Base-by-base conservation (phyloP, 2,113 vertebrate genomes). In the Caretta caretta region DNA sequence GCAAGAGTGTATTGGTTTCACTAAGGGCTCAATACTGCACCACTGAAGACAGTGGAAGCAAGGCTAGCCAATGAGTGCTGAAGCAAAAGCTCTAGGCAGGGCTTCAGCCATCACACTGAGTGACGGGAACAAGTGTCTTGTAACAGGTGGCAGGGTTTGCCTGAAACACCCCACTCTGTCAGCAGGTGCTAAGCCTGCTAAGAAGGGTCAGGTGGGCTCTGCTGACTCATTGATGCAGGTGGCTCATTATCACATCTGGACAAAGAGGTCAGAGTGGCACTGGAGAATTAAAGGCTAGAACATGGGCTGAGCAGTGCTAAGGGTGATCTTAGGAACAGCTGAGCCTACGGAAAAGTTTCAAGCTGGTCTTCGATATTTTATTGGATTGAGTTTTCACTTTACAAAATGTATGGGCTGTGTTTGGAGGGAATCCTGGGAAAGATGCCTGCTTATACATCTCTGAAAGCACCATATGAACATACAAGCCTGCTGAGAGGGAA, bases 101-200 rank as follows among this genome's bases (percentile, higher is more conserved):
- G 42, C 27, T 57, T 76, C 22, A 46, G n/a, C 10, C 72, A 25
- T 38, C 17, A 42, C 54, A 8, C 29, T 69, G 42, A 83, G 13
- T 31, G 46, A 48, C 8, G 42, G 24, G 87, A 92, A 53, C 13
- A 59, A 83, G 25, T 31, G 27, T 29, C 38, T 16, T 80, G 38
- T 24, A 20, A 8, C 72, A 38, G 22, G 10, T 12, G 1, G 4
- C 10, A 75, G 22, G 79, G 83, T 86, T 53, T 53, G 50, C 31
- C 79, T 38, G 17, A 51, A 24, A 59, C 4, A 0, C 6, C 29
- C 38, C 13, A 10, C 38, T 38, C 38, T 10, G n/a, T 35, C 62
- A 3, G 0, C 25, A 27, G 38, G 62, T 78, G 29, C 1, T 3
- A 49, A 9, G 29, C 1, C 0, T 48, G 79, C n/a, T 13, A 49